Base-by-base conservation (phyloP, 1,140 invertebrate species). In the Drosophila orena region DNA sequence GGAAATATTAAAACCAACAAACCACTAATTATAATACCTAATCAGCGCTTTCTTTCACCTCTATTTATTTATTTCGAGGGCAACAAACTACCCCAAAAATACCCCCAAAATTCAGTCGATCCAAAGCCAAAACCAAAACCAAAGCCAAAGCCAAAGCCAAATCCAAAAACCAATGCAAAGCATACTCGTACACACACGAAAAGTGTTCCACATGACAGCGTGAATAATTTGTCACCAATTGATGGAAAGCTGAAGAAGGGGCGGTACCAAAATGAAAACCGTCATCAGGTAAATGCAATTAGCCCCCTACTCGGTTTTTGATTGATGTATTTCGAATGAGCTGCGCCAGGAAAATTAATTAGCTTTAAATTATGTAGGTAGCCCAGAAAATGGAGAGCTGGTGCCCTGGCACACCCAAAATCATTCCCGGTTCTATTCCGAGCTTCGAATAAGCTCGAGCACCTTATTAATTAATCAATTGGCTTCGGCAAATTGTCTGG, bases 251-350 rank as follows among this genome's bases (percentile, higher is more conserved):
- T 12, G 17, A 15, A 43, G 35, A 54, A 14, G 20, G 55, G 46
- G 55, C 40, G 49, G 49, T 17, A 30, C 50, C 72, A 40, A 47
- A 75, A 75, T 76, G 71, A 76, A 76, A 76, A 76, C 72, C 72
- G 72, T 76, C 72, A 75, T 76, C 71, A 76, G 72, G 72, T 76
- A 76, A 76, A 76, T 76, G 72, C 72, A 76, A 76, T 76, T 76
- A 76, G 72, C 60, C 34, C 40, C 40, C 47, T 27, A 40, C 72
- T 46, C 7, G 17, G 42, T 10, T 66, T 76, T 76, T 76, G 72
- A 76, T 76, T 76, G 72, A 76, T 76, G 72, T 76, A 75, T 76
- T 76, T 76, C 72, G 61, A 76, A 76, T 76, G 72, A 76, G 72
- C 72, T 76, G 72, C 72, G 72, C 72, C 60, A 54, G 72, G 70